Evolutionary conservation across 2,113 vertebrate species (phyloP), one percentile per base, ranked within the genome.

Genomic region (Emberiza fucata): DNA sequence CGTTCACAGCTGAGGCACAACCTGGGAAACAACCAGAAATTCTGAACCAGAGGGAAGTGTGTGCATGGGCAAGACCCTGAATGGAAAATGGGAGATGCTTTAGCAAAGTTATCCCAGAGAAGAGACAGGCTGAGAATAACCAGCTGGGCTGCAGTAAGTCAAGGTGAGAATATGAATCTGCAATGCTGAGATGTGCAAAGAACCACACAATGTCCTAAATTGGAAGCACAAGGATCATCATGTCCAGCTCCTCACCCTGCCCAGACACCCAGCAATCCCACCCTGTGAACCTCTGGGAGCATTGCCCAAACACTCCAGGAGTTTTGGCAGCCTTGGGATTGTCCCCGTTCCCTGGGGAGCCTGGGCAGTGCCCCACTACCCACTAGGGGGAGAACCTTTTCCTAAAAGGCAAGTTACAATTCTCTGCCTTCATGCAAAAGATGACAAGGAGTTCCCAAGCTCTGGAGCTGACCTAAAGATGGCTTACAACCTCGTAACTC

Each of bases 251-350:
- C 54, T 23, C 0, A 9, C 5, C 8, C n/a, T 40, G 29, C 61
- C 21, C 39, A 47, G 16, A 68, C 21, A 45, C 16, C 14, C 63
- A 61, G 37, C 6, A 35, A 11, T 16, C 14, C 54, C 40, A 61
- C 9, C 16, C 29, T 89, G 45, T 7, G 7, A 23, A 72, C 3
- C 23, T 8, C 60, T 68, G 29, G 8, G 5, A 35, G n/a, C 1
- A 0, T 2, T 61, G 5, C 2, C 53, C 53, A 68, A 40, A 15
- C 0, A 0, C 5, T 35, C 12, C n/a, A 27, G 13, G n/a, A 82
- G 24, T 29, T 82, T 54, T 69, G 61, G 6, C 39, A 61, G n/a
- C 24, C 29, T 27, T 1, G 4, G 11, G 6, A 7, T 21, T 1
- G 11, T 60, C 24, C 0, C 20, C 7, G 29, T n/a, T 59, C 29